Evolutionary conservation across 2,888 invertebrate genomes (phyloP), one percentile per base, ranked within the genome.

Genomic region (Synergus itoensis): DNA sequence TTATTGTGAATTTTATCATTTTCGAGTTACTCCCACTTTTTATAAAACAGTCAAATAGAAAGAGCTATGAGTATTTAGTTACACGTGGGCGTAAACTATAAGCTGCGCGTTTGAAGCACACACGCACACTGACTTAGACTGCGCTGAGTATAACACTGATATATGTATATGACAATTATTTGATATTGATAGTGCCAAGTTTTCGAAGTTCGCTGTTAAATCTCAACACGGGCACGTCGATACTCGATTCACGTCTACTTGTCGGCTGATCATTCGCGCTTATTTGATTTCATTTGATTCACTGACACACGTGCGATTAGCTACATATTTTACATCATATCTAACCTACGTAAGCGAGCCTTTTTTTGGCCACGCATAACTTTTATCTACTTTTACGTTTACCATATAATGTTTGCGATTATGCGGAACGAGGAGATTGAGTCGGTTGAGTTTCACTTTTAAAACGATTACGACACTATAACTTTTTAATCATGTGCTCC

Each of bases 1-100:
- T 28, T 3, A 28, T 28, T 28, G 36, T 4, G 48, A 16, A 73
- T 48, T 48, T 73, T n/a, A n/a, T 73, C 48, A 45, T 73, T 73
- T 36, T 73, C 53, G 21, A 73, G 9, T 73, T 53, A 28, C 21
- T 28, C 48, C 48, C 36, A 48, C 69, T 73, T 48, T 36, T 16
- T 45, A 73, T 14, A 73, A 28, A 48, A n/a, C 16, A 60, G 16
- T 16, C 9, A 48, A 73, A 16, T 73, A 73, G 7, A 11, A 11
- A 67, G 28, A 63, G 40, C 43, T 67, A 43, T 41, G 41, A 40
- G 9, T 67, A 21, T 60, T 57, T 9, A 60, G 21, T 60, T 60
- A 60, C 21, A 60, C 21, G 9, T 60, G 60, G 60, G 60, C 60
- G 21, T 21, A 21, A 60, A 21, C 60, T 8, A 21, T 60, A 60